A percentile compares a stretch with the other conserved stretches of the same genome.
phyloP scores from a whole-genome alignment of 2,113 vertebrate genomes.

The Oryzias curvinotus region DNA sequence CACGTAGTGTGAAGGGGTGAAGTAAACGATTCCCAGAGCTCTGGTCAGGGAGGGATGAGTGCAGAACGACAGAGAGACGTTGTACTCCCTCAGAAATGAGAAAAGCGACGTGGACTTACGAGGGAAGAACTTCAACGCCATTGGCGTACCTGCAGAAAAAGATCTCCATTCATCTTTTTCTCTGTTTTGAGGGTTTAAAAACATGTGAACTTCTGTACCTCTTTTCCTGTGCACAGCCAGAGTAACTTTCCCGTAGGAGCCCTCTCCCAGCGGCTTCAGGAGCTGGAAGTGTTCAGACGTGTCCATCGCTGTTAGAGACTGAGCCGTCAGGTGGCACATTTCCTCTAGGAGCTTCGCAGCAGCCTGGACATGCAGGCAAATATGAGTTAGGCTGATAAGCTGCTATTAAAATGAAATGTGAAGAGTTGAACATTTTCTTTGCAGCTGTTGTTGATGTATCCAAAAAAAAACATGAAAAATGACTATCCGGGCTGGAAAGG shows the following conservation, averaged over 20 bases:
- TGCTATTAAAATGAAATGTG: too few species aligned
- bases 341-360: conserved; percentile 76
- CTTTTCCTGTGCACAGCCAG: conserved; percentile 79
- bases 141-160: conserved; percentile 64
- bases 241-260: conserved; percentile 85
- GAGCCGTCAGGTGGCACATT: conserved; percentile 78
- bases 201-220: conserved; percentile 58
- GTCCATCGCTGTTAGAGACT: conserved; percentile 69
- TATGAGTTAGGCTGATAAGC: neutral
- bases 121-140: conserved; percentile 86
- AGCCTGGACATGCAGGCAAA: conserved; percentile 43
- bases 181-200: neutral
- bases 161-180: accelerated
- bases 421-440: too few species aligned
- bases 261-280: conserved; percentile 82
- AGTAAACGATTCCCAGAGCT: conserved; percentile 81
- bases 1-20: conserved; percentile 79
- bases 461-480: too few species aligned
- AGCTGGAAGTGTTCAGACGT: conserved; percentile 78
- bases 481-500: too few species aligned
- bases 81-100: conserved; percentile 86
- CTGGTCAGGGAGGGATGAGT: conserved; percentile 80
- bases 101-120: conserved; percentile 71
- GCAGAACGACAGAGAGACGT: conserved; percentile 83
- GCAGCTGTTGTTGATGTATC: too few species aligned